phyloP scores from a whole-genome alignment of 1,140 invertebrate genomes.

The Sinonovacula constricta region DNA sequence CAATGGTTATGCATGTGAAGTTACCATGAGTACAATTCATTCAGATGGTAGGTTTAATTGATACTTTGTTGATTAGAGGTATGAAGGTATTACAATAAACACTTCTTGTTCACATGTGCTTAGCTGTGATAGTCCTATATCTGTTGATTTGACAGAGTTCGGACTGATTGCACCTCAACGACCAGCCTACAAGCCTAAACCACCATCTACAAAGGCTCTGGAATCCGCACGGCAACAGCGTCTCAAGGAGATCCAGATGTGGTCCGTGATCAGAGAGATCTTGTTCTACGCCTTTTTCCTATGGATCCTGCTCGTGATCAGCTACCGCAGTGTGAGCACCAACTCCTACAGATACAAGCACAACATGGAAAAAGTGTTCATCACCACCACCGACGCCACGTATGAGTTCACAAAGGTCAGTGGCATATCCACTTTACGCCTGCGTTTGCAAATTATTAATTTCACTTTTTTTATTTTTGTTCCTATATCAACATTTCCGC shows the following conservation, averaged over 20 bases:
- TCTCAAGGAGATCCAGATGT: conserved; percentile 80
- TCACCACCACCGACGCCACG: conserved; percentile 70
- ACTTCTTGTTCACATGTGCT: no score
- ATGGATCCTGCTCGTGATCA: conserved; percentile 79
- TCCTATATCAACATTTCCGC: no score
- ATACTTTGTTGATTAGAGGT: no score
- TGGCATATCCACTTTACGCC: no score
- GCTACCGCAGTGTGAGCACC: conserved; percentile 78
- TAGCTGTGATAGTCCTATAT: no score
- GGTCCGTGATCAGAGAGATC: conserved; percentile 78
- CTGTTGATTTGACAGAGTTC: no score
- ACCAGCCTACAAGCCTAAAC: conserved; percentile 74
- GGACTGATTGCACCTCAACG: conserved; percentile 62
- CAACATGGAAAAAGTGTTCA: conserved; percentile 78
- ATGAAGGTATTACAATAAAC: no score
- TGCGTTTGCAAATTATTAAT: no score
- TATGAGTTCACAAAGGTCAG: conserved; percentile 67
- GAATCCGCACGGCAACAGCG: conserved; percentile 77
- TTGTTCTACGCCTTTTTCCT: conserved; percentile 80
- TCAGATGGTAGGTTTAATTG: no score
- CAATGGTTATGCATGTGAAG: no score
- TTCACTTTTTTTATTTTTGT: no score
- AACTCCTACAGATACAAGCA: conserved; percentile 77
- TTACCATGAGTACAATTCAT: no score
- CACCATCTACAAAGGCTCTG: conserved; percentile 75